These are phyloP conservation scores for Bubalus kerabau DNA, from an alignment of 2,113 vertebrate genomes.

Conservation along the genomic window DNA sequence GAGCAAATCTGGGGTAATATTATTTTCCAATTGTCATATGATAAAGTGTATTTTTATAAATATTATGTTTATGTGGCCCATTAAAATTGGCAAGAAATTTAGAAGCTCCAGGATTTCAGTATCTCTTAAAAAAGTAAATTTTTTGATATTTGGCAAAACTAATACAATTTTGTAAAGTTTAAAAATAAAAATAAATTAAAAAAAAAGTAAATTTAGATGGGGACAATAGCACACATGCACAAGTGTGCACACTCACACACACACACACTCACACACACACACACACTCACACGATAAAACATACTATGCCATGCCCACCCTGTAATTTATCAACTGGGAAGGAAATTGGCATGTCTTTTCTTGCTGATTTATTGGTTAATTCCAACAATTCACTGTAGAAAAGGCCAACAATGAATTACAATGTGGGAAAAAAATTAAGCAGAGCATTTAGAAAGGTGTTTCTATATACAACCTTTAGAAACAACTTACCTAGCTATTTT, in stretches of 20 bases:
- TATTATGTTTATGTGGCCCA: constrained; percentile 45
- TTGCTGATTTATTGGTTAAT: constrained; percentile 87
- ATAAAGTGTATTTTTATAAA: constrained; percentile 30
- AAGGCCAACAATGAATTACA: constrained; percentile 87
- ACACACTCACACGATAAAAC: constrained; percentile 68
- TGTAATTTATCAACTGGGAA: constrained; percentile 85
- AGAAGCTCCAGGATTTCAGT: constrained; percentile 47
- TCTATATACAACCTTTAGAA: constrained; percentile 68
- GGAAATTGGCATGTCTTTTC: constrained; percentile 87
- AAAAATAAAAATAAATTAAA: no score
- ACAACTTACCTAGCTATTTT: constrained; percentile 62
- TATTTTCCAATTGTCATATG: constrained; percentile 35
- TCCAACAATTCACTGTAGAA: constrained; percentile 83
- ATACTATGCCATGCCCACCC: constrained; percentile 69
- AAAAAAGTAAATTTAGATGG: constrained; percentile 61
- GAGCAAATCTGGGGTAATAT: constrained; percentile 30
- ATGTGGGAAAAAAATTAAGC: constrained; percentile 77
- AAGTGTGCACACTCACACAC: neutral
- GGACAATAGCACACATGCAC: neutral
- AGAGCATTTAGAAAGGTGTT: constrained; percentile 76
- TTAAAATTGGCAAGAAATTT: constrained; percentile 52
- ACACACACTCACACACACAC: constrained; percentile 38
- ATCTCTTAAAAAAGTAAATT: constrained; percentile 65
- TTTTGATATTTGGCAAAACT: neutral
- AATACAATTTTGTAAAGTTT: no score